Evolutionary conservation across 1,140 invertebrate genomes (phyloP).

Genomic region (Orussus abietinus): DNA sequence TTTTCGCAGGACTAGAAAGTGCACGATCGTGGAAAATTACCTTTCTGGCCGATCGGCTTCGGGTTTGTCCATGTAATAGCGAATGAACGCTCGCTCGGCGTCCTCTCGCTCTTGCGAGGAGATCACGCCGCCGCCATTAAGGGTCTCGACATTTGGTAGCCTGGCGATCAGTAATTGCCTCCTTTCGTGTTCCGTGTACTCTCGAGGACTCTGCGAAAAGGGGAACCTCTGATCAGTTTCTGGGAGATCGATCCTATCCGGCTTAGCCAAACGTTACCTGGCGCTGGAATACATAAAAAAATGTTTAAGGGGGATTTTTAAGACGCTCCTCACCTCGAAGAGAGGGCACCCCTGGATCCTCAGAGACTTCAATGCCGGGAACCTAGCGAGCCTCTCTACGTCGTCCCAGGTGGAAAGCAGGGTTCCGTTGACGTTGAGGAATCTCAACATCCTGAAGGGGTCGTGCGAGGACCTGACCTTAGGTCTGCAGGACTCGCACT

Average conservation of each 20-base stretch:
- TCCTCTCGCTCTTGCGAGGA: conserved; percentile 80
- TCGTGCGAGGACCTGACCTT: conserved; percentile 53
- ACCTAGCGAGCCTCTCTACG: conserved; percentile 76
- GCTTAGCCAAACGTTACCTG: no score
- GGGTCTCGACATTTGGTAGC: conserved; percentile 75
- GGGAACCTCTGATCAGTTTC: no score
- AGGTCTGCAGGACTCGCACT: conserved; percentile 44
- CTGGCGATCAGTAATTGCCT: conserved; percentile 81
- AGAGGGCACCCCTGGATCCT: conserved; percentile 66
- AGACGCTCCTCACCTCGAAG: conserved; percentile 40
- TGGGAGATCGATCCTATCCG: no score
- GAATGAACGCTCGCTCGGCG: conserved; percentile 88
- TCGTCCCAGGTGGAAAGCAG: conserved; percentile 81
- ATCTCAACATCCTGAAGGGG: conserved; percentile 65
- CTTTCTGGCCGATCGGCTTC: conserved; percentile 74
- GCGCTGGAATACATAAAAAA: no score
- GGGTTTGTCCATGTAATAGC: conserved; percentile 85
- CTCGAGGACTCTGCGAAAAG: conserved; percentile 66
- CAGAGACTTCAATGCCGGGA: conserved; percentile 77
- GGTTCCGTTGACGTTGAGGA: conserved; percentile 82
- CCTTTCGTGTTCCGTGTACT: conserved; percentile 83
- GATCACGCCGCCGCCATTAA: conserved; percentile 87
- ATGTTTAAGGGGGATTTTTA: conserved; percentile 2
- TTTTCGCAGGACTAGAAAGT: neutral
- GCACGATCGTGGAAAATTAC: conserved; percentile 39